Conservation (phyloP, 2,888 invertebrate species). For the Cheilosia vulpina region DNA sequence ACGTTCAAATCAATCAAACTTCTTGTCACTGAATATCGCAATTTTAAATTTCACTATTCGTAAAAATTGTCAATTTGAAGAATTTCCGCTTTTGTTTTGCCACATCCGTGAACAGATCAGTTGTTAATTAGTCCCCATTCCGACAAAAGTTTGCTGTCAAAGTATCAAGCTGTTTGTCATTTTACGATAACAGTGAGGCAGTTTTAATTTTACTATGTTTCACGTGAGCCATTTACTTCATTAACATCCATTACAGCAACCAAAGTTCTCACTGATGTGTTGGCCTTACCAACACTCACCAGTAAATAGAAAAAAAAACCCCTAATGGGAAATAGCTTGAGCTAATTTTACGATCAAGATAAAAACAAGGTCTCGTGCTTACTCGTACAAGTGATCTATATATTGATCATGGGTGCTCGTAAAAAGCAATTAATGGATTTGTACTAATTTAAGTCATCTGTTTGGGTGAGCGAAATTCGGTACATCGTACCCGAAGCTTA, state of each 20-base stretch:
- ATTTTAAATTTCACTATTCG: no score
- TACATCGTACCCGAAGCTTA: not conserved
- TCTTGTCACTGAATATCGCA: no score
- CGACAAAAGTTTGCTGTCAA: no score
- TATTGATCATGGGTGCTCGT: not conserved
- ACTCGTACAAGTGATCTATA: not conserved
- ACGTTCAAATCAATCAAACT: no score
- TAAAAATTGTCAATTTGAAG: no score
- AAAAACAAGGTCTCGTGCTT: constrained; percentile 2
- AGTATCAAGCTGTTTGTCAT: no score
- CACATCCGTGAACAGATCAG: no score
- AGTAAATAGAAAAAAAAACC: not conserved
- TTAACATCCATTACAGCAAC: not conserved
- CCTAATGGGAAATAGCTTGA: not conserved
- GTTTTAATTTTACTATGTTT: no score
- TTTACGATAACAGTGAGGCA: no score
- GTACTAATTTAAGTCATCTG: not conserved
- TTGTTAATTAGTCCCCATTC: no score
- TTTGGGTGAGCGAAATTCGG: not conserved
- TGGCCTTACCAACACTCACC: not conserved
- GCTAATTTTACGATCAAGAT: not conserved
- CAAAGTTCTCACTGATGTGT: not conserved
- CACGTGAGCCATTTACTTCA: no score
- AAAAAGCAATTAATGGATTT: not conserved
- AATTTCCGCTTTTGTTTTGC: no score